Conservation (phyloP, 2,797 vertebrate species). For the Chelon auratus region DNA sequence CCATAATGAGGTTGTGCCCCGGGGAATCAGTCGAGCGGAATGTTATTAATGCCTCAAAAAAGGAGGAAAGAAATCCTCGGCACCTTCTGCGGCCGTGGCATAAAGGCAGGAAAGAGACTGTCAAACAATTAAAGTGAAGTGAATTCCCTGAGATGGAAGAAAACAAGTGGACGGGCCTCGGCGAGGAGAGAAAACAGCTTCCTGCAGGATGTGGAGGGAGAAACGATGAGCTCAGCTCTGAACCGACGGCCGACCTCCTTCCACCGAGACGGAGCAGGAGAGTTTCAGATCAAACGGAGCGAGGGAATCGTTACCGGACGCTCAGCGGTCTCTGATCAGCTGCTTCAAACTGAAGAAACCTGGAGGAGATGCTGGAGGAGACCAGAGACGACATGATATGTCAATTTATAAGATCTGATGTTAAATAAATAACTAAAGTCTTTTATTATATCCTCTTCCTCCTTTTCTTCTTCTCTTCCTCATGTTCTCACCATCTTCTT, state of each 20-base stretch:
- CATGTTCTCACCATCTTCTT: too few relatives aligned
- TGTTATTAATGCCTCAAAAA: constrained; percentile 87
- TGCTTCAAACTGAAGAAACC: too few relatives aligned
- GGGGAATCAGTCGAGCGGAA: constrained; percentile 83
- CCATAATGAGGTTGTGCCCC: constrained; percentile 86
- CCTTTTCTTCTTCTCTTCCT: too few relatives aligned
- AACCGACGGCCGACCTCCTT: constrained; percentile 44
- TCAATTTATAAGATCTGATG: too few relatives aligned
- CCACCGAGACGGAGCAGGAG: background rate
- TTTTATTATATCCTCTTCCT: too few relatives aligned
- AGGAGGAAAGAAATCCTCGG: constrained; percentile 59
- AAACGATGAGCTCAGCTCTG: constrained; percentile 61
- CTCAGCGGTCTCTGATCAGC: too few relatives aligned
- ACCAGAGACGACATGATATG: too few relatives aligned
- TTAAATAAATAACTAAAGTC: too few relatives aligned
- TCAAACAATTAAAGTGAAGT: constrained; percentile 88
- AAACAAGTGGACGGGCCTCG: constrained; percentile 63
- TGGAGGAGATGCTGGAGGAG: too few relatives aligned
- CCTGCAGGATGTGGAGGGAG: constrained; percentile 63
- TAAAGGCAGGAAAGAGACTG: constrained; percentile 87
- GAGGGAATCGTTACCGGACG: constrained; percentile 2
- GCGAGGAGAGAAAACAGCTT: constrained; percentile 63
- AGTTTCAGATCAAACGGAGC: constrained; percentile 38
- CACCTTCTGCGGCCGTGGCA: constrained; percentile 81
- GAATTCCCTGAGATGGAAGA: constrained; percentile 85